These are phyloP conservation scores for Myathropa florea DNA, from an alignment of 2,888 invertebrate genomes.

Conservation along the genomic window DNA sequence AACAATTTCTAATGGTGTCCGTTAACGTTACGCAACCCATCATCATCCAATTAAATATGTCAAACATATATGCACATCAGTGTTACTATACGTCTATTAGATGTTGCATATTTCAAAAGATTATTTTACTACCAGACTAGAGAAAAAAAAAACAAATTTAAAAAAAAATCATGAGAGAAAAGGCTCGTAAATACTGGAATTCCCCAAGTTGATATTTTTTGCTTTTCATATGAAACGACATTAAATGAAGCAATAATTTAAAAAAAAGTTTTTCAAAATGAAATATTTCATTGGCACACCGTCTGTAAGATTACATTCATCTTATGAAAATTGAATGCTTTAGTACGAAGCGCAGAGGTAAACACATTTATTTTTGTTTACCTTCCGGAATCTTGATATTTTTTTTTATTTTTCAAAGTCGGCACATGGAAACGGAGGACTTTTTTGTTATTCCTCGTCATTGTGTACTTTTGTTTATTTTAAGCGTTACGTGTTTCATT, in stretches of 20 bases:
- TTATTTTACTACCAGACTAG: neutral
- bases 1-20: neutral
- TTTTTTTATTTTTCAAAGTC: neutral
- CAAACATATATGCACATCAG: neutral
- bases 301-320: neutral
- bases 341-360: neutral
- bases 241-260: neutral
- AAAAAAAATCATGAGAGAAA: neutral
- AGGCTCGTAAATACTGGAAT: neutral
- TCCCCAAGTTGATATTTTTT: neutral
- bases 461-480: neutral
- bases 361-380: neutral
- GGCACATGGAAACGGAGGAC: neutral
- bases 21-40: neutral
- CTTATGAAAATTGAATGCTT: neutral
- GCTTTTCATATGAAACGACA: neutral
- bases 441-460: neutral
- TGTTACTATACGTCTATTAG: neutral
- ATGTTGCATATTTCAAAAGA: neutral
- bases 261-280: neutral
- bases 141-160: neutral
- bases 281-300: neutral
- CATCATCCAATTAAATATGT: neutral
- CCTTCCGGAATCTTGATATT: neutral
- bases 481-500: neutral